Evolutionary conservation across 53 echinoderm and acorn worm species (phyloP), one percentile per base, ranked within the genome.

Genomic region (Zoroaster sp.): DNA sequence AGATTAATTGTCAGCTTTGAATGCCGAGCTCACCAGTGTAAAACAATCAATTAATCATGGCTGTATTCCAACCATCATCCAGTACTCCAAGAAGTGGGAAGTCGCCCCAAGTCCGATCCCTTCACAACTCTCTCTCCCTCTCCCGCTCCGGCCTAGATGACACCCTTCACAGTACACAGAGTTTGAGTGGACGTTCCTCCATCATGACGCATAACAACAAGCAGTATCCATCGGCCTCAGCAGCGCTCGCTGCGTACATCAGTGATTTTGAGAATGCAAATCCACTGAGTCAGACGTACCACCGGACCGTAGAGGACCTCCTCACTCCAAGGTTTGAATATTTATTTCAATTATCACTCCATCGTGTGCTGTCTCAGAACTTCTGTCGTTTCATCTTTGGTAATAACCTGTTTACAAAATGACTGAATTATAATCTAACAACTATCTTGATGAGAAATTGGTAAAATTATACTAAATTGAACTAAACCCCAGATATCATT

Each of bases 191-290:
- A 0, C 81, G 93, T 12, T 51, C 93, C 12, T 95, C 95, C 15
- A 77, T 93, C 35, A 76, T 97, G 83, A 97, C 97, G 3, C 91
- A 93, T 35, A 75, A 78, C 25, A 93, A 95, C 52, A 95, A 40
- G 85, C 98, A 95, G 78, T 98, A 95, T 69, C 82, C 90, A 0
- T 95, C 98, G 2, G 98, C 98, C 0, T 77, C 98, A 6, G 94
- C 90, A 6, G 95, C 95, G 0, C 92, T 98, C 18, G 43, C 87
- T 17, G 98, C 93, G 3, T 98, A 98, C 90, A 98, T 98, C 69
- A 74, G 55, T 23, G 91, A 92, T 78, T 98, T 94, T 76, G 98
- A 98, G 35, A 52, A 69, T 21, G 38, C 69, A 3, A 85, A 89
- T 34, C 81, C 92, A 40, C 71, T 43, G 36, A 54, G 42, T 35